A percentile compares a stretch with the other conserved stretches of the same genome.
These are phyloP conservation scores for Ameiurus melas DNA, from an alignment of 2,113 vertebrate species.

Conservation along the genomic window DNA sequence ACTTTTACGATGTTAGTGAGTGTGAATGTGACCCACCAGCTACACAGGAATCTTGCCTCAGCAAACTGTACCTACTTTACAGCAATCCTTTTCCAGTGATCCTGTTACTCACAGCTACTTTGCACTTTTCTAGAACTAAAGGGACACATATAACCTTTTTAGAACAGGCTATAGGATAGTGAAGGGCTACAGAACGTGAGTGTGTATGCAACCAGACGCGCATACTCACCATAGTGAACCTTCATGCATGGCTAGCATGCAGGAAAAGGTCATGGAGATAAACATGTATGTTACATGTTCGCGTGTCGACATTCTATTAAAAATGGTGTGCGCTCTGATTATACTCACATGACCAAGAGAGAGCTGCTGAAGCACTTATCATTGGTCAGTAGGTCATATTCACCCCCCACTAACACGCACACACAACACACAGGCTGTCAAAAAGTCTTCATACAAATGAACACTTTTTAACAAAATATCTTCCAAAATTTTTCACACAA, in stretches of 20 bases:
- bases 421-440: too few relatives aligned
- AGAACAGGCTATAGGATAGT: background rate
- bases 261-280: conserved; percentile 27
- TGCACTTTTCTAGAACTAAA: background rate
- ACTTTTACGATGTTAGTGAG: background rate
- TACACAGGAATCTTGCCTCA: background rate
- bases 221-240: background rate
- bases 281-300: conserved; percentile 6
- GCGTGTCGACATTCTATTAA: conserved; percentile 50
- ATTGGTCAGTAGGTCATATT: conserved; percentile 30
- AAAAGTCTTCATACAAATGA: too few relatives aligned
- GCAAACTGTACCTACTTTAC: background rate
- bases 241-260: background rate
- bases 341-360: conserved; percentile 29
- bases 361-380: background rate
- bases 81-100: background rate
- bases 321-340: conserved; percentile 23
- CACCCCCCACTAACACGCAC: background rate
- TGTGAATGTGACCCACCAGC: background rate
- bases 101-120: background rate
- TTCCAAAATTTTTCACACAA: too few relatives aligned
- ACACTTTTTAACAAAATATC: too few relatives aligned
- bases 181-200: background rate
- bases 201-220: conserved; percentile 16
- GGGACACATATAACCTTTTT: too few relatives aligned